phyloP scores from a whole-genome alignment of 2,888 invertebrate genomes.

The Ligdia adustata region DNA sequence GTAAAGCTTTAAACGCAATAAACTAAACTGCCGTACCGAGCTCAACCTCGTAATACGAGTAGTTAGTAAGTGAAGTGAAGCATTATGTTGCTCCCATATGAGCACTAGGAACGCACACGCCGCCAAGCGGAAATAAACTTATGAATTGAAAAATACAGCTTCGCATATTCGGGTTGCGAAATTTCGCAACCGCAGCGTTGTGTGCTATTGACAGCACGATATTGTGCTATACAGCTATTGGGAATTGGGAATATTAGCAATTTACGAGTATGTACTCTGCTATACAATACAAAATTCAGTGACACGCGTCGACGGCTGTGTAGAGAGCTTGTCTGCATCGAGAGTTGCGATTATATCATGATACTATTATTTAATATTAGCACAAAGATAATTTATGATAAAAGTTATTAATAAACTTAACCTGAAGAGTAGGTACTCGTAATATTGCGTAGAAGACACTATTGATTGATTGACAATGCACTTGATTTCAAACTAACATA shows the following conservation, averaged over 20 bases:
- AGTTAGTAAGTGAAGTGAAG: slow-evolving; percentile 40
- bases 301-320: background rate
- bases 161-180: slow-evolving; percentile 39
- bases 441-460: too few species aligned
- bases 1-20: slow-evolving; percentile 10
- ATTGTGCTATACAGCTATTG: slow-evolving; percentile 36
- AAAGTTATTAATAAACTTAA: too few species aligned
- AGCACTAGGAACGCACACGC: slow-evolving; percentile 39
- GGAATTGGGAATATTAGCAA: slow-evolving; percentile 18
- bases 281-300: background rate
- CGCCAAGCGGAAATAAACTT: slow-evolving; percentile 49
- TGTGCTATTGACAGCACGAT: slow-evolving; percentile 48
- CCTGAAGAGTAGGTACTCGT: too few species aligned
- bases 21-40: slow-evolving; percentile 18
- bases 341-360: too few species aligned
- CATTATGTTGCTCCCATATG: slow-evolving; percentile 38
- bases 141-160: slow-evolving; percentile 51
- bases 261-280: background rate
- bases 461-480: too few species aligned
- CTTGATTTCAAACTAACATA: too few species aligned
- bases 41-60: slow-evolving; percentile 21
- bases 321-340: slow-evolving; percentile 13
- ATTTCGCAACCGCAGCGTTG: slow-evolving; percentile 43
- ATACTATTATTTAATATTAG: too few species aligned
- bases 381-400: too few species aligned